These are phyloP conservation scores for Silurus asotus DNA, from an alignment of 2,113 vertebrate genomes.

Conservation along the genomic window DNA sequence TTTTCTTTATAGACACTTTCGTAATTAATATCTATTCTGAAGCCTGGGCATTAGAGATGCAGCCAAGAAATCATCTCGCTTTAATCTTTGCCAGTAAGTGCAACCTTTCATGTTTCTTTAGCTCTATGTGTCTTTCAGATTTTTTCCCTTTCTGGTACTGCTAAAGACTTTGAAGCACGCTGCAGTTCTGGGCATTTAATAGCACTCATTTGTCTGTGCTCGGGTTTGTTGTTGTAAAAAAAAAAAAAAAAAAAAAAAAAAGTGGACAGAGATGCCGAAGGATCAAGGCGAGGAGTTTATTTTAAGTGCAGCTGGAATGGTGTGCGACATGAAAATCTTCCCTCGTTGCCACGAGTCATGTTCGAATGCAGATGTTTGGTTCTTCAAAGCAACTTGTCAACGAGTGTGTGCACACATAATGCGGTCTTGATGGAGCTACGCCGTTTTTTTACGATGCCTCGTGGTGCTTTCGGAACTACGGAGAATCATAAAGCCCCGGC, in stretches of 20 bases:
- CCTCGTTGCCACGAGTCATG: conserved; percentile 4
- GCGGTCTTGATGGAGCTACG: conserved; percentile 16
- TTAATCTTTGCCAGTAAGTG: conserved; percentile 55
- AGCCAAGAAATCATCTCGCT: conserved; percentile 52
- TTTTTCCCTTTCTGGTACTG: conserved; percentile 13
- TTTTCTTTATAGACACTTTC: conserved; percentile 58
- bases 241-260: no score
- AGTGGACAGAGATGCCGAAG: conserved; percentile 21
- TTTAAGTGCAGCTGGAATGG: conserved; percentile 26
- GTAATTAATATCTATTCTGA: conserved; percentile 66
- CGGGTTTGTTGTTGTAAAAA: conserved; percentile 34
- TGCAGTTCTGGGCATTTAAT: conserved; percentile 50
- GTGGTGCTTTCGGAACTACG: conserved; percentile 2
- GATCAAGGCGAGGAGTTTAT: conserved; percentile 48
- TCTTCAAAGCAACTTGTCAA: not conserved
- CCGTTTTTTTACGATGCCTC: not conserved
- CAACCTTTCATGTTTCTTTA: conserved; percentile 50
- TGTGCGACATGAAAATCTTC: conserved; percentile 5
- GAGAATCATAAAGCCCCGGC: conserved; percentile 4
- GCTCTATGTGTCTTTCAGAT: conserved; percentile 23
- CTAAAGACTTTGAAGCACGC: conserved; percentile 45
- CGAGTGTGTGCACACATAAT: not conserved
- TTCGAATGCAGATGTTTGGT: conserved; percentile 29
- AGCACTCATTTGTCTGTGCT: conserved; percentile 42
- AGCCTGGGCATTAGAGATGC: conserved; percentile 51